Percentiles rank a stretch among this genome's conserved stretches.
phyloP scores from a whole-genome alignment of 2,888 invertebrate species.

The Drosophila cognata region DNA sequence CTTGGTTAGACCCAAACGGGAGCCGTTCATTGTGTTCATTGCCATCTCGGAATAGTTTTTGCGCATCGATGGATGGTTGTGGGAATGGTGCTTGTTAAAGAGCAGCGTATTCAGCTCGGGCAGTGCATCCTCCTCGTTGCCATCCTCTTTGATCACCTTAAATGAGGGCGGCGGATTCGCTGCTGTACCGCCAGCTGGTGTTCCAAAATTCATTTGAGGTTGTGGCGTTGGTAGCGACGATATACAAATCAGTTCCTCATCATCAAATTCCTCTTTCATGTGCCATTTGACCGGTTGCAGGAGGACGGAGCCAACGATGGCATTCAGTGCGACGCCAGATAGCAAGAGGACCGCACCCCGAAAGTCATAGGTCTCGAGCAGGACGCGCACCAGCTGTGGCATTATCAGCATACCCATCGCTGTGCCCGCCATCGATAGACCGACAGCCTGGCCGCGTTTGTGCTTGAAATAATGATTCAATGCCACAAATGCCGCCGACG shows the following conservation, averaged over 20 bases:
- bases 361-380: constrained; percentile 88
- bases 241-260: constrained; percentile 83
- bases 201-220: constrained; percentile 44
- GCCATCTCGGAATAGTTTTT: constrained; percentile 85
- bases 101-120: constrained; percentile 85
- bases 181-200: constrained; percentile 32
- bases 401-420: constrained; percentile 92
- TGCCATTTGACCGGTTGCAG: constrained; percentile 91
- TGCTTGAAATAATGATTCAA: constrained; percentile 91
- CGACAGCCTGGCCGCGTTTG: constrained; percentile 92
- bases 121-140: constrained; percentile 86
- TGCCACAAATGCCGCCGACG: constrained; percentile 91
- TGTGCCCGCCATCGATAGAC: constrained; percentile 92
- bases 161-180: constrained; percentile 85
- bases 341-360: constrained; percentile 89
- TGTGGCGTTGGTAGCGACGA: constrained; percentile 72
- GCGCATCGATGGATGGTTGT: constrained; percentile 78
- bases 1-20: constrained; percentile 81
- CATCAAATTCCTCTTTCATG: constrained; percentile 86
- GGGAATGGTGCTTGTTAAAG: constrained; percentile 79
- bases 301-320: constrained; percentile 88
- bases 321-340: constrained; percentile 89
- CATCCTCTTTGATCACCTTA: constrained; percentile 89
- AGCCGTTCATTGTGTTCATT: constrained; percentile 84
- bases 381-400: constrained; percentile 90